Base-by-base conservation (phyloP, 1,140 invertebrate species). In the Probaryconus sp. region DNA sequence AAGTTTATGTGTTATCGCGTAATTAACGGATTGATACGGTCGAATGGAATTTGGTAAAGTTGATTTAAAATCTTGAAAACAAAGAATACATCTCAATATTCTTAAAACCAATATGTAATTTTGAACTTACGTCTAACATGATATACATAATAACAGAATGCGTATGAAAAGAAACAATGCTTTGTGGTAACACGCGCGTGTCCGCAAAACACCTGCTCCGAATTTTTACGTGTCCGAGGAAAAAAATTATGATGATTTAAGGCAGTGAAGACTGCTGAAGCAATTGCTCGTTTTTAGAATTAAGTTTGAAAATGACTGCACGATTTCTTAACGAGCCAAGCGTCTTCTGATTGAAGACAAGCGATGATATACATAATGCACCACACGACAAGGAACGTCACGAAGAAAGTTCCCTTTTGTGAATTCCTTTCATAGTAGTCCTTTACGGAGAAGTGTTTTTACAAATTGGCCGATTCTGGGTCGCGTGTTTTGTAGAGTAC, bases 381-480 rank as follows among this genome's bases (percentile, higher is more conserved):
- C 11, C 38, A 35, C 51, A 58, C 63, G 63, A 67, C 20, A 20
- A 30, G 30, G 14, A 13, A 18, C 28, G 6, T 47, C 24, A 28
- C 17, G 28, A 35, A 21, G 18, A 47, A 51, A 53, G 28, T 24
- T 48, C 5, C 10, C 33, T 7, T 9, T 40, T 61, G 3, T 11
- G 45, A 6, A 61, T 11, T 70, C 30, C 24, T 61, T 24, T 50
- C 21, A 38, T 55, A 51, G 17, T 24, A 64, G 58, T 40, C n/a
- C 53, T 50, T 40, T 50, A 37, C 53, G 17, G 11, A 24, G 30
- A 45, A 56, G 42, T 47, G 21, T 58, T 71, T 55, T 16, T 48
- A 53, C 40, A 51, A 71, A 72, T 64, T 72, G 37, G 58, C 42
- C 50, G 47, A 70, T 38, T 50, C 3, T 30, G 30, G 40, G 47